phyloP scores from a whole-genome alignment of 37 sponge, comb jelly and placozoan species.

The Beroe ovata region DNA sequence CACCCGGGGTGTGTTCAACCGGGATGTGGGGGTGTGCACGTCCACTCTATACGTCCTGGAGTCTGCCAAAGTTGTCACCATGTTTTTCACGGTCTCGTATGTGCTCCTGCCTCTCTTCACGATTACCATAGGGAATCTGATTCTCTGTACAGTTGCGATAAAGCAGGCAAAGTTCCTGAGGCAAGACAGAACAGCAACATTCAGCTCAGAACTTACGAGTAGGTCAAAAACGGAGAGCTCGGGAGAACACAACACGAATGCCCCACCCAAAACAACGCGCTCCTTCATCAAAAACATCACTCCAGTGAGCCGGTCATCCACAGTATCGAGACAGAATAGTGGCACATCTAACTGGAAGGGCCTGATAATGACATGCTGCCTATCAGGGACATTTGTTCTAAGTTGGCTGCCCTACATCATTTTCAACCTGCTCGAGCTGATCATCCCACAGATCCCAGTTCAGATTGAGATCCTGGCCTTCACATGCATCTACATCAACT shows the following conservation, averaged over 20 bases:
- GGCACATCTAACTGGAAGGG: not conserved
- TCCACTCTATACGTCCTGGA: not conserved
- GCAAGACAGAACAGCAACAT: not conserved
- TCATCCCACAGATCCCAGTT: not conserved
- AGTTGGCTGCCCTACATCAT: constrained; percentile 28
- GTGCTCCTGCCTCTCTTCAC: not conserved
- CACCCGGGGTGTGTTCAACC: not conserved
- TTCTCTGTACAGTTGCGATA: not conserved
- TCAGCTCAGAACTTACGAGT: not conserved
- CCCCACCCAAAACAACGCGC: not conserved
- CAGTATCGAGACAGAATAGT: not conserved
- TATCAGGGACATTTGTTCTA: not conserved
- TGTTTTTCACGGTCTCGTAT: not conserved
- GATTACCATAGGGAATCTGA: not conserved
- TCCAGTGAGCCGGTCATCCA: not conserved
- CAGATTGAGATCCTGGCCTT: not conserved
- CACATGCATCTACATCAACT: constrained; percentile 9
- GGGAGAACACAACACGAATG: not conserved
- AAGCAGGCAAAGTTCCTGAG: not conserved
- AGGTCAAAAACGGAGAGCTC: not conserved
- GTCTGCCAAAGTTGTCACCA: not conserved
- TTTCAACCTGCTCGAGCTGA: not conserved
- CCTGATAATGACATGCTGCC: not conserved
- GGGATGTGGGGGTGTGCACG: not conserved
- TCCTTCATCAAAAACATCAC: not conserved